Evolutionary conservation across 2,888 invertebrate genomes (phyloP).

Genomic region (Tortrix viridana): DNA sequence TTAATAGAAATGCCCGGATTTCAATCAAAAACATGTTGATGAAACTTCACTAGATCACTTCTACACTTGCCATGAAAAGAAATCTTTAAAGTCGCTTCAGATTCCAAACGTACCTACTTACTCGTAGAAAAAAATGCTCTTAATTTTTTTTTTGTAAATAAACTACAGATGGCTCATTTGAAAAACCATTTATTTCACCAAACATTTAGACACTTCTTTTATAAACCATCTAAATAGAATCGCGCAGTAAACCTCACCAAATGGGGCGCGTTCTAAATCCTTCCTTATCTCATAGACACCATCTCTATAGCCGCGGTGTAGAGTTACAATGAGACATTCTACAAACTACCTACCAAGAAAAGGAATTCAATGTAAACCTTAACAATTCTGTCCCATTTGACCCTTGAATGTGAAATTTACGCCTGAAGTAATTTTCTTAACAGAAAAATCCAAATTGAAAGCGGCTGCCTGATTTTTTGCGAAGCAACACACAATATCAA

Average conservation of each 20-base stretch:
- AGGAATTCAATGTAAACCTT: constrained; percentile 58
- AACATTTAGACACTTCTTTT: constrained; percentile 50
- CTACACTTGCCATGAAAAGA: no score
- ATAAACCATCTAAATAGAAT: constrained; percentile 56
- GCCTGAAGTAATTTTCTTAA: constrained; percentile 69
- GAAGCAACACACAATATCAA: constrained; percentile 30
- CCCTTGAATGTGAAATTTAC: constrained; percentile 64
- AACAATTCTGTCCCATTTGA: constrained; percentile 56
- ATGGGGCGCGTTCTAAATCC: constrained; percentile 61
- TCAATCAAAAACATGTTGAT: no score
- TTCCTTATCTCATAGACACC: constrained; percentile 68
- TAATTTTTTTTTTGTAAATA: neutral
- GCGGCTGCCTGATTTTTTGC: constrained; percentile 44
- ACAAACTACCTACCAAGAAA: constrained; percentile 56
- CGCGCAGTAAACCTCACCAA: constrained; percentile 56
- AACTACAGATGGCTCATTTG: constrained; percentile 9
- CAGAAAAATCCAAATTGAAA: constrained; percentile 47
- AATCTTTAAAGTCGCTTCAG: neutral
- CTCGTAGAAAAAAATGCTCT: neutral
- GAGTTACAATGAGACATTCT: constrained; percentile 66
- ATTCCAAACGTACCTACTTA: no score
- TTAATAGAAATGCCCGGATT: no score
- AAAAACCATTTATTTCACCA: constrained; percentile 34
- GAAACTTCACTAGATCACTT: no score
- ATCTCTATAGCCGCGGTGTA: constrained; percentile 64